Evolutionary conservation across 2,797 vertebrate species (phyloP).

Genomic region (Falco biarmicus): DNA sequence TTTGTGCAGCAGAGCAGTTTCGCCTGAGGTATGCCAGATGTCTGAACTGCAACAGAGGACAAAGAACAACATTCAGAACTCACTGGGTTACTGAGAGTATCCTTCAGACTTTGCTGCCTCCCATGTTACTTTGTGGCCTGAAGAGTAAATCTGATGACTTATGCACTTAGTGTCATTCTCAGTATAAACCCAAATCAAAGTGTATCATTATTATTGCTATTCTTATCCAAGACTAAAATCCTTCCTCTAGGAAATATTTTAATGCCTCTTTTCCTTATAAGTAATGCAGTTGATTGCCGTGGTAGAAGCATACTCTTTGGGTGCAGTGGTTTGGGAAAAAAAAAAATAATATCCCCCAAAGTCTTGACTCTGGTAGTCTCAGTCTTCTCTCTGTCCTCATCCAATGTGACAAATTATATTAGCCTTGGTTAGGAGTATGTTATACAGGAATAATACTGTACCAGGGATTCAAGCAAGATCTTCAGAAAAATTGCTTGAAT

Average conservation of each 20-base stretch:
- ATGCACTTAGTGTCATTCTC: not conserved
- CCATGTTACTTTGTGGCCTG: not conserved
- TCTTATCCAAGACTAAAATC: not conserved
- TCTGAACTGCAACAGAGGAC: conserved; percentile 42
- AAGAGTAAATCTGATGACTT: not conserved
- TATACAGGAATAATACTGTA: not conserved
- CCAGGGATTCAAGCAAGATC: not conserved
- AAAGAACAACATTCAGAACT: conserved; percentile 66
- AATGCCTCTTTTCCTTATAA: not conserved
- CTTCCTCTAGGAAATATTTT: not conserved
- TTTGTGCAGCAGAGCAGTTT: conserved; percentile 39
- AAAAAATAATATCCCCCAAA: not conserved
- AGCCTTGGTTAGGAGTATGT: not conserved
- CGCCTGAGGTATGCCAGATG: conserved; percentile 56
- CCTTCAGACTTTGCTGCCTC: conserved; percentile 24
- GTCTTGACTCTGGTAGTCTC: not conserved
- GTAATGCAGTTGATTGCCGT: not conserved
- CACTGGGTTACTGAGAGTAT: not conserved
- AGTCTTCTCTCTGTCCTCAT: not conserved
- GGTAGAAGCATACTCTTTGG: not conserved
- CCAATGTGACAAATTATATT: not conserved
- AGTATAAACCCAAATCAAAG: not conserved
- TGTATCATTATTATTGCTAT: not conserved
- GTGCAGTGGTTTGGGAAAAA: not conserved
- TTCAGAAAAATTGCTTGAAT: not conserved